Evolutionary conservation across 2,888 invertebrate genomes (phyloP).

Genomic region (Zaprionus bogoriensis): DNA sequence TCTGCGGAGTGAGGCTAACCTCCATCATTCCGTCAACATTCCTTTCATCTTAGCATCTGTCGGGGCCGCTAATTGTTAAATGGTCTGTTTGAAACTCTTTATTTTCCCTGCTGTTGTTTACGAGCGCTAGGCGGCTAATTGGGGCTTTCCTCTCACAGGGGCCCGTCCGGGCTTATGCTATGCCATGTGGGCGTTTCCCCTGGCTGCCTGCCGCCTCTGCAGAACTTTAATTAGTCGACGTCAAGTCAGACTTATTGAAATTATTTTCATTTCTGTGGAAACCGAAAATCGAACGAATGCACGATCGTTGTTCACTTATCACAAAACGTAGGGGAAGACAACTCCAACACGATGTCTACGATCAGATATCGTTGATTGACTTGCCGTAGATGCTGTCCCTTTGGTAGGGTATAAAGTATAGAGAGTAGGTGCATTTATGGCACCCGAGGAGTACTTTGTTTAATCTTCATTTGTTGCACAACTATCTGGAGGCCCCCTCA

Average conservation of each 20-base stretch:
- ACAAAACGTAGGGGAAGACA: conserved; percentile 43
- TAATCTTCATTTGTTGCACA: conserved; percentile 9
- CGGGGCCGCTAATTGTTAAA: conserved; percentile 69
- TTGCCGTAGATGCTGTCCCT: too few species aligned
- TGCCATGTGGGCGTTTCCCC: conserved; percentile 45
- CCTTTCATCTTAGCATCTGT: conserved; percentile 44
- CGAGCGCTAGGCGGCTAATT: conserved; percentile 35
- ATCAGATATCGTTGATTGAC: neutral
- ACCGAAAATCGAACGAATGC: conserved; percentile 32
- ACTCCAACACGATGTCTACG: neutral
- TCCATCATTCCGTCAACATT: conserved; percentile 41
- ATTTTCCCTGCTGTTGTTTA: conserved; percentile 19
- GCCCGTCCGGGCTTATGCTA: conserved; percentile 13
- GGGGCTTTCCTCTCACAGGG: conserved; percentile 55
- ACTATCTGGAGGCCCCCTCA: conserved; percentile 1
- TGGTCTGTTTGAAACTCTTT: conserved; percentile 40
- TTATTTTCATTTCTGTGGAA: conserved; percentile 34
- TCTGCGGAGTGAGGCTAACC: conserved; percentile 17
- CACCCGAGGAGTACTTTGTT: neutral
- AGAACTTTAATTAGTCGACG: conserved; percentile 51
- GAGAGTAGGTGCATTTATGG: neutral
- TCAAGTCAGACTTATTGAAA: conserved; percentile 18
- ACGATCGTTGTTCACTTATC: conserved; percentile 49
- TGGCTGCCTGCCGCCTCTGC: too few species aligned
- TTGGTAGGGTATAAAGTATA: neutral